Base-by-base conservation (phyloP, 2,888 invertebrate species). In the Caenorhabditis angaria region DNA sequence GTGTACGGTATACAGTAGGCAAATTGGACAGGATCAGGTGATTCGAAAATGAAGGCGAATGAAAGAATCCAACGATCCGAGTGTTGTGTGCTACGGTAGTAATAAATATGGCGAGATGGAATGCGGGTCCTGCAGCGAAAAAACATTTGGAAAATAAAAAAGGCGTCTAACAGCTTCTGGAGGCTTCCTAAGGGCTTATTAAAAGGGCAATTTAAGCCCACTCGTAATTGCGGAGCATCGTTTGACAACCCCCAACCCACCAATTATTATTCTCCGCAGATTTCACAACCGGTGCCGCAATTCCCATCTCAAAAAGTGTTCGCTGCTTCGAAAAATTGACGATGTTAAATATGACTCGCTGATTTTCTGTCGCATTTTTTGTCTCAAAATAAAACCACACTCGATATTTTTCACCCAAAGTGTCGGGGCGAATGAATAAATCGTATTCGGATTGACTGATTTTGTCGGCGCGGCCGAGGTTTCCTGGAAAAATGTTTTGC, bases 301-400 rank as follows among this genome's bases (percentile, higher is more conserved):
- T 93, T 0, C 94, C 93, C 32, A 92, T 92, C 79, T 93, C 92
- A 88, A 93, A 97, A 56, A 97, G 90, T 83, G 94, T 95, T 77
- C 93, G 92, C 76, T 92, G 92, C 89, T 97, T 97, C 82, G 95
- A 95, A 77, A 97, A 92, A 89, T 99, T 99, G 0, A 97, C 95
- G 68, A 99, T 92, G 88, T 97, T 96, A 89, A 99, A 95, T 83
- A 99, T 93, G 2, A 97, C 95, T 79, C 94, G 91, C 93, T 94
- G 82, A 65, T 79, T 83, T 20, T 78, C 68, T 3, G 61, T 66
- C 3, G 78, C 76, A 65, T 82, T 83, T 20, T 73, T 65, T 55
- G 80, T 96, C 0, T 95, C 94, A 88, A 97, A 99, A 89, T 97
- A 95, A 89, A 96, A 97, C 97, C 97, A 97, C 82, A 97, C 93